Evolutionary conservation across 2,888 invertebrate species (phyloP).

Genomic region (Tinea pellionella): DNA sequence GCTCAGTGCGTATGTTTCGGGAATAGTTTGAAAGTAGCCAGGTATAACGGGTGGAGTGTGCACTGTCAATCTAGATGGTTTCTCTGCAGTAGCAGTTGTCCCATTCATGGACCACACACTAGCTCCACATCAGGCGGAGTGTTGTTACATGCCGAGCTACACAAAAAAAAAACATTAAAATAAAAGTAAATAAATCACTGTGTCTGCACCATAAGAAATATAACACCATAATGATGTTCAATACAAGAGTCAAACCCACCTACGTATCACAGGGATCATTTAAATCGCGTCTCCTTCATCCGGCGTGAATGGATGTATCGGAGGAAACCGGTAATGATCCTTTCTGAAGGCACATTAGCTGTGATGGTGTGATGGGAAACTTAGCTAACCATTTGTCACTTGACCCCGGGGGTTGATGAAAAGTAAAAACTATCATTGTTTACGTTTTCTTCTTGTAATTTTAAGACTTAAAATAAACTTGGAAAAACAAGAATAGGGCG

Average conservation of each 20-base stretch:
- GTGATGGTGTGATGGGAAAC: background rate
- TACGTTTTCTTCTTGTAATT: background rate
- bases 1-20: too few species aligned
- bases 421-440: background rate
- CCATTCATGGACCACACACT: too few species aligned
- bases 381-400: slow-evolving; percentile 4
- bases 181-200: background rate
- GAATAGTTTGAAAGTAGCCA: too few species aligned
- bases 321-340: slow-evolving; percentile 52
- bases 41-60: too few species aligned
- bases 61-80: too few species aligned
- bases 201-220: background rate
- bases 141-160: too few species aligned
- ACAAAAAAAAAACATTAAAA: too few species aligned
- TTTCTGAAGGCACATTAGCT: slow-evolving; percentile 3
- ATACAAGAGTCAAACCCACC: background rate
- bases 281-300: slow-evolving; percentile 50
- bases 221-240: slow-evolving; percentile 1
- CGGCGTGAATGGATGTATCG: slow-evolving; percentile 53
- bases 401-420: background rate
- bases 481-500: too few species aligned
- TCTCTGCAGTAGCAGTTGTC: too few species aligned
- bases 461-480: too few species aligned
- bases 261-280: slow-evolving; percentile 21
- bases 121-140: too few species aligned